Conservation (phyloP, 2,888 invertebrate genomes). For the Abrostola tripartita region DNA sequence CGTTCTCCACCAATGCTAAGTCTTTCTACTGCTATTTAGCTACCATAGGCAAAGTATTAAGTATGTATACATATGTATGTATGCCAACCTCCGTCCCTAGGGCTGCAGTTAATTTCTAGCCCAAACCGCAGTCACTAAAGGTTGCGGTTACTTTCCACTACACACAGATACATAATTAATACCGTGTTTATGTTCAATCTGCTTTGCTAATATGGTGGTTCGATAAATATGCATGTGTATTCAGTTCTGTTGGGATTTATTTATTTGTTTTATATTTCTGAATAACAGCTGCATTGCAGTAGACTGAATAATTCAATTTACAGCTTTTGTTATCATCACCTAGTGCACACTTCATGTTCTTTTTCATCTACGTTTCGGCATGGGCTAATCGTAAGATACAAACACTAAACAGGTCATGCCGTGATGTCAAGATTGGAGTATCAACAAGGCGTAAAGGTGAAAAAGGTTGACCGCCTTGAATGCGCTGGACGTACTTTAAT, state of each 20-base stretch:
- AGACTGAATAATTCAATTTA: background rate
- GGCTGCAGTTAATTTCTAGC: constrained; percentile 11
- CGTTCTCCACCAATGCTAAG: background rate
- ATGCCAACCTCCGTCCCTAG: constrained; percentile 3
- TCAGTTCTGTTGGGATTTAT: constrained; percentile 3
- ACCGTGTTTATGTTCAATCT: constrained; percentile 20
- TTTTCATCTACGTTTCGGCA: too few relatives aligned
- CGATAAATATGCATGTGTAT: background rate
- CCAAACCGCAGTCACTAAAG: constrained; percentile 3
- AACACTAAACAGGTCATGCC: too few relatives aligned
- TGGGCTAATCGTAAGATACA: too few relatives aligned
- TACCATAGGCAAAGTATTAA: constrained; percentile 7
- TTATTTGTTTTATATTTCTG: constrained; percentile 1
- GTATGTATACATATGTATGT: background rate
- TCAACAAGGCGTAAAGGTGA: too few relatives aligned
- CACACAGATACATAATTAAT: constrained; percentile 11
- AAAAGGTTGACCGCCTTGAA: too few relatives aligned
- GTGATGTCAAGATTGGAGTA: too few relatives aligned
- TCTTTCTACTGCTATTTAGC: background rate
- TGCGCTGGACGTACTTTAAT: too few relatives aligned
- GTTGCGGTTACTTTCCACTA: constrained; percentile 23
- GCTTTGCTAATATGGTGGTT: constrained; percentile 24
- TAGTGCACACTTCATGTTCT: too few relatives aligned
- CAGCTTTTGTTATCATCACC: background rate
- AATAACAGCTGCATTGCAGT: background rate